These are phyloP conservation scores for Fringilla coelebs DNA, from an alignment of 2,797 vertebrate genomes.

Conservation along the genomic window DNA sequence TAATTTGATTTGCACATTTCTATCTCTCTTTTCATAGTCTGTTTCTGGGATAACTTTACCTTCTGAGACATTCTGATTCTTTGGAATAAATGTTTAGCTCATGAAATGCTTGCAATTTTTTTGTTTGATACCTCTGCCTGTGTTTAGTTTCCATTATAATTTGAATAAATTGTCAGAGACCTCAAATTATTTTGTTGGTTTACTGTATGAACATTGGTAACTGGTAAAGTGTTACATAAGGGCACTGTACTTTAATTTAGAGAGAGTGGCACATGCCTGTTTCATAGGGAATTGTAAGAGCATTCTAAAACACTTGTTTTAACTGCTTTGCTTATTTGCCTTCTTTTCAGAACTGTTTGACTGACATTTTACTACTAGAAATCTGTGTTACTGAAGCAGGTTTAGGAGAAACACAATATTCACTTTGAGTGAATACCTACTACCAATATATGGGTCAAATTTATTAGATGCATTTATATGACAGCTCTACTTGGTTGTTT, in stretches of 20 bases:
- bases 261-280: background rate
- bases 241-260: background rate
- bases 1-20: background rate
- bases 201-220: background rate
- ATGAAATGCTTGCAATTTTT: background rate
- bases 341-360: background rate
- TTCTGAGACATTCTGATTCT: background rate
- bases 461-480: background rate
- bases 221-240: background rate
- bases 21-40: background rate
- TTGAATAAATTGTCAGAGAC: background rate
- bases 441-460: background rate
- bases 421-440: background rate
- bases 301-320: background rate
- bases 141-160: background rate
- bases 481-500: background rate
- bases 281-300: background rate
- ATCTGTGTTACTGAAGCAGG: background rate
- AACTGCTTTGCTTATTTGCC: background rate
- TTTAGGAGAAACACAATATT: background rate
- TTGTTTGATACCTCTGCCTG: background rate
- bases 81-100: background rate
- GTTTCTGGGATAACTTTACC: background rate
- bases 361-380: background rate
- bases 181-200: background rate